Evolutionary conservation across 2,113 vertebrate genomes (phyloP), one percentile per base, ranked within the genome.

Genomic region (Engraulis encrasicolus): DNA sequence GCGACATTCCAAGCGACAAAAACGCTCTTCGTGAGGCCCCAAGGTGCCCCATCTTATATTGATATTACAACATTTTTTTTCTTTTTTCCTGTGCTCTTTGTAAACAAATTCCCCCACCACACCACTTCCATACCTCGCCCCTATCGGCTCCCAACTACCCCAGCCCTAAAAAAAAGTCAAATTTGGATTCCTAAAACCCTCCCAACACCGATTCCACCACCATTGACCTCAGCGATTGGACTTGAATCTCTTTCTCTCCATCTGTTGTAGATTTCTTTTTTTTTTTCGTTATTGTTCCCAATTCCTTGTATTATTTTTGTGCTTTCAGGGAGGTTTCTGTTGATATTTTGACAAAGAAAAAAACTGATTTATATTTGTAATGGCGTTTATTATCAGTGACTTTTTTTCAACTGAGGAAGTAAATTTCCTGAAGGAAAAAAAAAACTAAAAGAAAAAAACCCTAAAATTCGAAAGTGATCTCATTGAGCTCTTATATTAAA

Each of bases 351-450:
- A 80, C 81, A 78, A 80, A 84, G 87, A 84, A 93, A 84, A 93
- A 92, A 94, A 92, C 84, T 71, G 90, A 92, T 95, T 93, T 95
- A 95, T 95, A 95, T 95, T 95, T 95, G 91, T 95, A 95, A 93
- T 74, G 84, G 84, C 87, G 87, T 91, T 94, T 92, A 91, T 90
- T 90, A 91, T 88, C 82, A 79, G 80, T 91, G 52, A 86, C 82
- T 79, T 82, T 50, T 66, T 82, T 87, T 82, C 66, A 74, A 74
- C 66, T 34, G 66, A 74, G 27, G 66, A 74, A 74, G 27, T 27
- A 74, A 31, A 74, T 74, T 74, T 74, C 66, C 66, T 74, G 66
- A 36, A 27, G 27, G 58, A 27, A 66, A 66, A 66, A 66, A 27
- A 23, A 58, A 74, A 31, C 5, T 34, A 0, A 74, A 74, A 74